Conservation (phyloP, 53 echinoderm and acorn worm genomes). For the Patiria pectinifera region DNA sequence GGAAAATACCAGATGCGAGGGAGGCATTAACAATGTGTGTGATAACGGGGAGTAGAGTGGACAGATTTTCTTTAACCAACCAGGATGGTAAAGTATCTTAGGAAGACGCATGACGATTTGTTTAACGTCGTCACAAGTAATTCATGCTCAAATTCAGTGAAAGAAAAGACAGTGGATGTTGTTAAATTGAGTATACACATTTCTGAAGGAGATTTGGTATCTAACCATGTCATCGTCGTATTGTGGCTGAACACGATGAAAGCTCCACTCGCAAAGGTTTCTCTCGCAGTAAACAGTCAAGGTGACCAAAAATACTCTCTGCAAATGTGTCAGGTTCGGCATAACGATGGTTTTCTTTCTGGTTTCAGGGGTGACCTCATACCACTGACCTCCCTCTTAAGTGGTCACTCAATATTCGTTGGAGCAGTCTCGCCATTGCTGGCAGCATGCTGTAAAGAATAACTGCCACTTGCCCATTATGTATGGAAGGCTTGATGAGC, state of each 20-base stretch:
- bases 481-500: slow-evolving; percentile 26
- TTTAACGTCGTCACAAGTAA: no score
- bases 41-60: no score
- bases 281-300: slow-evolving; percentile 52
- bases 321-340: slow-evolving; percentile 45
- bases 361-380: slow-evolving; percentile 58
- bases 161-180: no score
- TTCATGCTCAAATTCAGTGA: no score
- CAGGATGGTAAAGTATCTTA: no score
- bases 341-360: slow-evolving; percentile 7
- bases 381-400: slow-evolving; percentile 48
- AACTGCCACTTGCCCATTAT: slow-evolving; percentile 38
- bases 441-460: slow-evolving; percentile 42
- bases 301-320: slow-evolving; percentile 63
- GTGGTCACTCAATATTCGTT: slow-evolving; percentile 52
- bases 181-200: no score
- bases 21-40: no score
- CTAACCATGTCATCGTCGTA: no score
- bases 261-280: slow-evolving; percentile 68
- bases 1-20: no score
- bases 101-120: no score
- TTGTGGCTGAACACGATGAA: slow-evolving; percentile 64
- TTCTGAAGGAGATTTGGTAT: no score
- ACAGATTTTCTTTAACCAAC: no score
- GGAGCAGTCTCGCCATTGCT: slow-evolving; percentile 47